Evolutionary conservation across 1,140 invertebrate species (phyloP).

Genomic region (Nebria ingens): DNA sequence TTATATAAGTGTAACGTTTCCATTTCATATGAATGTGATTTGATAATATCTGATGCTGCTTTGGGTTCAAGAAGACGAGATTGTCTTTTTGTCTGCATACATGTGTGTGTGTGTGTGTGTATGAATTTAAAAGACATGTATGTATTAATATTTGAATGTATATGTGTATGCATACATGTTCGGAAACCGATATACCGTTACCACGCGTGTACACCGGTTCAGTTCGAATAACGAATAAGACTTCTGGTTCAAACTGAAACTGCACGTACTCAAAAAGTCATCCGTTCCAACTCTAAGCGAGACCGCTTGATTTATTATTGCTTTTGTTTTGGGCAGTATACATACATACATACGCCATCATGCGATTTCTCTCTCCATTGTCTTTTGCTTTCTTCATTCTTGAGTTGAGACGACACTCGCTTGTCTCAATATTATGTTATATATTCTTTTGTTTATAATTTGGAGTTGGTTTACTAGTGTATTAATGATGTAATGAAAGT

Average conservation of each 20-base stretch:
- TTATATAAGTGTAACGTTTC: too few relatives aligned
- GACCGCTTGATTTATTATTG: not conserved
- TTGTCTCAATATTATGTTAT: too few relatives aligned
- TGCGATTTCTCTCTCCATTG: not conserved
- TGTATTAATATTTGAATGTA: not conserved
- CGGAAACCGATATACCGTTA: not conserved
- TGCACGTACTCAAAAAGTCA: not conserved
- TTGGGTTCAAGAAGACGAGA: too few relatives aligned
- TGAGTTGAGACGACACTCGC: too few relatives aligned
- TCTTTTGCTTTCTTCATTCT: not conserved
- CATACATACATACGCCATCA: not conserved
- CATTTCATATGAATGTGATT: too few relatives aligned
- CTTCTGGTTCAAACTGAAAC: not conserved
- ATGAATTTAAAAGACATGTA: not conserved
- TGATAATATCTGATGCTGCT: too few relatives aligned
- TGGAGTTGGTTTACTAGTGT: too few relatives aligned
- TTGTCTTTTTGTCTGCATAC: too few relatives aligned
- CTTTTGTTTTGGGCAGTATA: not conserved
- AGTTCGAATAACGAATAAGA: not conserved
- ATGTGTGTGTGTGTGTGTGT: not conserved
- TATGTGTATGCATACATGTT: slow-evolving; percentile 1
- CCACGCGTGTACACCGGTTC: not conserved
- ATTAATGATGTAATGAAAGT: too few relatives aligned
- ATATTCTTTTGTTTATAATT: too few relatives aligned
- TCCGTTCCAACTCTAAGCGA: not conserved